Percentiles rank a stretch among this genome's conserved stretches.
Evolutionary conservation across 2,888 invertebrate genomes (phyloP).

Genomic region (Sipha maydis): DNA sequence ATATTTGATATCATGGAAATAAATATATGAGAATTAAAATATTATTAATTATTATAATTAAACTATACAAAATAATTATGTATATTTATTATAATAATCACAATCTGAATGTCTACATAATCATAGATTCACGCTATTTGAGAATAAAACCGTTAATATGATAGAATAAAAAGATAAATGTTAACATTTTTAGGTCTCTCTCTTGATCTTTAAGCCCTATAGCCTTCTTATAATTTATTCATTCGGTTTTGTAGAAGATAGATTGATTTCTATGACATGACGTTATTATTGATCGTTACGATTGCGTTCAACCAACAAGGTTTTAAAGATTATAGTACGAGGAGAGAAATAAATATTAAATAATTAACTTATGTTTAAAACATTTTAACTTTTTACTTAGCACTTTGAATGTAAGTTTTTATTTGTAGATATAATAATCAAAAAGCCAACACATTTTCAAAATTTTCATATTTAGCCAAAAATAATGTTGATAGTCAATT

Average conservation of each 20-base stretch:
- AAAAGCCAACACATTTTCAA: too few species aligned
- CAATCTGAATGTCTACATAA: neutral
- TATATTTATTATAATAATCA: too few species aligned
- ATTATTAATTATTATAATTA: too few species aligned
- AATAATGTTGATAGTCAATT: too few species aligned
- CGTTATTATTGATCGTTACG: neutral
- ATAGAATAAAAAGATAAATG: neutral
- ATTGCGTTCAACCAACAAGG: neutral
- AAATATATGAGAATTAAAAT: too few species aligned
- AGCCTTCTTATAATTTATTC: slow-evolving; percentile 25
- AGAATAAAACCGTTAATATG: slow-evolving; percentile 5
- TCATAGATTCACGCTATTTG: neutral
- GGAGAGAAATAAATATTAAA: neutral
- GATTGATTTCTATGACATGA: neutral
- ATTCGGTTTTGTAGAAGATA: slow-evolving; percentile 22
- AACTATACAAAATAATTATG: too few species aligned
- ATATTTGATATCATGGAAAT: too few species aligned
- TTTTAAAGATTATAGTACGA: neutral
- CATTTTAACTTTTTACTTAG: neutral
- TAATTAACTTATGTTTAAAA: slow-evolving; percentile 22
- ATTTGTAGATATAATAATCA: too few species aligned
- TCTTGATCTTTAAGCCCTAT: neutral
- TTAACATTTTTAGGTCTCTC: neutral
- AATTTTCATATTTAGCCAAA: too few species aligned
- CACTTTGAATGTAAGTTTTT: too few species aligned